phyloP scores from a whole-genome alignment of 2,113 vertebrate species.

The Coturnix japonica region DNA sequence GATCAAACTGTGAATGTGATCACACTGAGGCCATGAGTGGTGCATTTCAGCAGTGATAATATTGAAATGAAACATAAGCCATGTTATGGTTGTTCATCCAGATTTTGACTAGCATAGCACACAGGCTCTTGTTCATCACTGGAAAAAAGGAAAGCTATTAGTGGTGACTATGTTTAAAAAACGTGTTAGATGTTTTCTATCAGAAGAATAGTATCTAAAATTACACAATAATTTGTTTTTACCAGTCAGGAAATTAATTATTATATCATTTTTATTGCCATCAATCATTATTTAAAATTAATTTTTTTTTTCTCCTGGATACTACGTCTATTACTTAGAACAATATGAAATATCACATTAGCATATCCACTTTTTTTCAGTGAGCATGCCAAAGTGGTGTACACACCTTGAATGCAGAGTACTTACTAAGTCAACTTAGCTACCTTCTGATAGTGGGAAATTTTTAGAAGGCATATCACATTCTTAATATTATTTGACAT shows the following conservation, averaged over 20 bases:
- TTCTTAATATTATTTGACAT: background rate
- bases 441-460: background rate
- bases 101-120: background rate
- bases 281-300: slow-evolving; percentile 2
- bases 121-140: background rate
- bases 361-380: background rate
- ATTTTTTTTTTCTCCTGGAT: background rate
- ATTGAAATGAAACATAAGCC: too few species aligned
- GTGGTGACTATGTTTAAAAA: background rate
- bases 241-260: background rate
- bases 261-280: background rate
- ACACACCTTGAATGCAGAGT: background rate
- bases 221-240: background rate
- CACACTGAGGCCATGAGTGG: background rate
- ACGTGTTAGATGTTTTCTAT: too few species aligned
- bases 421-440: background rate
- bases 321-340: background rate
- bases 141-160: background rate
- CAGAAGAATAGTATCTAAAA: background rate
- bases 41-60: background rate
- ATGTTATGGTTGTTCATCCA: background rate
- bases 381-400: background rate
- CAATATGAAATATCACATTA: background rate
- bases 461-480: background rate
- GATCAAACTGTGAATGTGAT: background rate